Evolutionary conservation across 2,888 invertebrate genomes (phyloP).

Genomic region (Pheosia tremula): DNA sequence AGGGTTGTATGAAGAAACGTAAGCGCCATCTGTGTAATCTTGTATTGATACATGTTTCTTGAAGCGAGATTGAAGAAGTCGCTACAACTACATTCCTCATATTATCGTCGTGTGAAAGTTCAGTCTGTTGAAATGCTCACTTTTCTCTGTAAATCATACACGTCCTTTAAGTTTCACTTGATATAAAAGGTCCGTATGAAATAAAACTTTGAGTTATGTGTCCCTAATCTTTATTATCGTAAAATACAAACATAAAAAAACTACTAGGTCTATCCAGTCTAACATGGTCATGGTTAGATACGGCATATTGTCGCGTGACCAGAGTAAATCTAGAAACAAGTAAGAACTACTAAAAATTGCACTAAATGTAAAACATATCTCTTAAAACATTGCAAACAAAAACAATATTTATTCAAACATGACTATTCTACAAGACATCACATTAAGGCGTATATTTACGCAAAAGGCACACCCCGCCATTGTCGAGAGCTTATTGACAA

Average conservation of each 20-base stretch:
- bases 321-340: not conserved
- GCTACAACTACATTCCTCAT: too few species aligned
- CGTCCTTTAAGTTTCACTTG: too few species aligned
- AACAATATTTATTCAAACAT: not conserved
- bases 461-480: too few species aligned
- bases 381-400: not conserved
- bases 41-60: too few species aligned
- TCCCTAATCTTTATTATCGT: conserved; percentile 1
- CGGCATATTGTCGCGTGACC: not conserved
- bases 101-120: too few species aligned
- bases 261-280: not conserved
- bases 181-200: not conserved
- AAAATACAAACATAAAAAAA: conserved; percentile 5
- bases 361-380: not conserved
- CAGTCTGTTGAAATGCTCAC: too few species aligned
- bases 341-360: not conserved
- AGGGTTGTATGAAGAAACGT: too few species aligned
- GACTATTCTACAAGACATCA: not conserved
- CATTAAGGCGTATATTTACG: not conserved
- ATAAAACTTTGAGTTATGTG: not conserved
- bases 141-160: too few species aligned
- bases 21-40: too few species aligned
- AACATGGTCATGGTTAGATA: not conserved
- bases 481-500: too few species aligned
- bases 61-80: too few species aligned